Evolutionary conservation across 1,140 invertebrate species (phyloP).

Genomic region (Dysdera silvatica): DNA sequence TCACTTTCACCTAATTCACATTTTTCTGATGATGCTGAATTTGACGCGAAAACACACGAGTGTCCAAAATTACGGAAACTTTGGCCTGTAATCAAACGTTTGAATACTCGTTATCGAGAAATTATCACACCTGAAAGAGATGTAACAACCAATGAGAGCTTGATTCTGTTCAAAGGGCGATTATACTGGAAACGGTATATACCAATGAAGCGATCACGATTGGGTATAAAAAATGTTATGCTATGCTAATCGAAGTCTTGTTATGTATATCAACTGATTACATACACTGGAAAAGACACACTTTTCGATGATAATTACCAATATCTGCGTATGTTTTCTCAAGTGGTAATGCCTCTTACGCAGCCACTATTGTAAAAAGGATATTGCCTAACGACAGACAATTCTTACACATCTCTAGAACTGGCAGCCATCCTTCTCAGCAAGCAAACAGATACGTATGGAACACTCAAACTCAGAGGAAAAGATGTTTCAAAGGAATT

Average conservation of each 20-base stretch:
- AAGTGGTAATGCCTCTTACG: slow-evolving; percentile 4
- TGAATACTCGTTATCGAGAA: slow-evolving; percentile 4
- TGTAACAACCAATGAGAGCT: slow-evolving; percentile 12
- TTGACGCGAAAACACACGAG: neutral
- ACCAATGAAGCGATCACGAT: neutral
- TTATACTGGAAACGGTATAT: slow-evolving; percentile 11
- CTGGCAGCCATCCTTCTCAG: neutral
- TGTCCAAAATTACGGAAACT: neutral
- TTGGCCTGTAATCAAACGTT: slow-evolving; percentile 11
- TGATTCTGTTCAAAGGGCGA: slow-evolving; percentile 14
- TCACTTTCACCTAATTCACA: slow-evolving; percentile 6
- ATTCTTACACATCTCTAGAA: neutral
- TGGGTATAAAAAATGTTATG: slow-evolving; percentile 6
- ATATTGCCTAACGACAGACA: slow-evolving; percentile 9
- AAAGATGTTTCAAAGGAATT: neutral
- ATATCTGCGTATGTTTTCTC: neutral
- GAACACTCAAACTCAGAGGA: neutral
- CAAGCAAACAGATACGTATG: slow-evolving; percentile 12
- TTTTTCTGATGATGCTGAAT: neutral
- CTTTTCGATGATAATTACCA: slow-evolving; percentile 1
- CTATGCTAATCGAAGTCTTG: neutral
- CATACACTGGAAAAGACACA: neutral
- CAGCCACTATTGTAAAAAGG: neutral
- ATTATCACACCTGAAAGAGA: slow-evolving; percentile 7
- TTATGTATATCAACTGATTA: slow-evolving; percentile 1